Percentiles rank a stretch among this genome's conserved stretches.
phyloP scores from a whole-genome alignment of 2,888 invertebrate genomes.

The Mystacides longicornis region DNA sequence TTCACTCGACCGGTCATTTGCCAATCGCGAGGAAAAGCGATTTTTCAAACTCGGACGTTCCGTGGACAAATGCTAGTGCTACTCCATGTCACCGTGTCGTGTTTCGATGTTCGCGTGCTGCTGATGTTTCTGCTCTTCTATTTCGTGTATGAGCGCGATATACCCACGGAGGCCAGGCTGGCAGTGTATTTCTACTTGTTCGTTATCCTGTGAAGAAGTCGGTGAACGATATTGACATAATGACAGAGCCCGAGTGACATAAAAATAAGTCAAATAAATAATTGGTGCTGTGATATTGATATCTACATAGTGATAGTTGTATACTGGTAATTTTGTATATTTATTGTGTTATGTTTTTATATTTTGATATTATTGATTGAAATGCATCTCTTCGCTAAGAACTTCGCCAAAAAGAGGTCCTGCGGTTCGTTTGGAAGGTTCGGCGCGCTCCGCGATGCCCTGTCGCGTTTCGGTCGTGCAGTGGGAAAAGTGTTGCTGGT shows the following conservation, averaged over 20 bases:
- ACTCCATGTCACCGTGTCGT: neutral
- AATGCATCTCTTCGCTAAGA: conserved; percentile 18
- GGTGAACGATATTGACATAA: too few species aligned
- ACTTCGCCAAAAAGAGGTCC: conserved; percentile 8
- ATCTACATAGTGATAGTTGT: neutral
- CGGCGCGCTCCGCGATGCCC: conserved; percentile 23
- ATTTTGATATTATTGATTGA: neutral
- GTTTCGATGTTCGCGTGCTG: neutral
- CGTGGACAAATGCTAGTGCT: neutral
- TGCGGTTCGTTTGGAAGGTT: neutral
- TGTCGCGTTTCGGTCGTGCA: conserved; percentile 29
- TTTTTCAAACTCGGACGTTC: neutral
- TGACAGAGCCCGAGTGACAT: neutral
- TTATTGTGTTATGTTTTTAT: neutral
- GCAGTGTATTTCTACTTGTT: neutral
- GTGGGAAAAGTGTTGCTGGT: conserved; percentile 24
- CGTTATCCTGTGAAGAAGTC: neutral
- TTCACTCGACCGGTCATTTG: too few species aligned
- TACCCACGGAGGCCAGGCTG: neutral
- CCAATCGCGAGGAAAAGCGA: too few species aligned
- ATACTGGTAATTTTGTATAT: neutral
- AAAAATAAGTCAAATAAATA: neutral
- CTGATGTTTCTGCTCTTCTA: neutral
- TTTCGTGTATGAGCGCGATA: neutral
- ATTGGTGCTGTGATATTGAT: neutral